A percentile compares a stretch with the other conserved stretches of the same genome.
Evolutionary conservation across 2,888 invertebrate species (phyloP).

Genomic region (Ypsolopha scabrella): DNA sequence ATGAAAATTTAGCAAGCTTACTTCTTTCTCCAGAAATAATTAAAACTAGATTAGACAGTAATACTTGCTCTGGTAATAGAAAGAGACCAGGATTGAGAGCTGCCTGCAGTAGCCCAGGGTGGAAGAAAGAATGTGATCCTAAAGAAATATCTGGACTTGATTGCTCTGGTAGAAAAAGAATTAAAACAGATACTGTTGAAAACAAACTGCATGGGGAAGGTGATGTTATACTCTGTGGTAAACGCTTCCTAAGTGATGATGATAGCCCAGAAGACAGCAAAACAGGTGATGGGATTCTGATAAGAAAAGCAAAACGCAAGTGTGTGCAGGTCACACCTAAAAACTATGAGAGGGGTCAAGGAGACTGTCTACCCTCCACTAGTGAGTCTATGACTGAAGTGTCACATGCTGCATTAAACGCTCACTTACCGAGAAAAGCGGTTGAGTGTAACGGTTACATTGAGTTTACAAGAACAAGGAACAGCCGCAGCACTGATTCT

Average conservation of each 20-base stretch:
- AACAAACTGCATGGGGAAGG: no score
- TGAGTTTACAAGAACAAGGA: constrained; percentile 49
- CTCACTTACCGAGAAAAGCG: constrained; percentile 49
- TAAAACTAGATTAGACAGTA: constrained; percentile 10
- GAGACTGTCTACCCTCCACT: constrained; percentile 58
- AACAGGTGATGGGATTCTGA: constrained; percentile 39
- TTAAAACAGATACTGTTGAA: no score
- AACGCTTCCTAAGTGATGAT: no score
- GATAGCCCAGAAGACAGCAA: constrained; percentile 23
- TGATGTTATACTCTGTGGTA: no score
- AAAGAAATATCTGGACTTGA: no score
- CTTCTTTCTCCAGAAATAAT: constrained; percentile 40
- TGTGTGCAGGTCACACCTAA: constrained; percentile 45
- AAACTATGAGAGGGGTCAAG: constrained; percentile 52
- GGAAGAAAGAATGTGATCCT: constrained; percentile 26
- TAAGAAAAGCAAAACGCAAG: constrained; percentile 30
- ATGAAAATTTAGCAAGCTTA: constrained; percentile 33
- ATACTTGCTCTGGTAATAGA: constrained; percentile 19
- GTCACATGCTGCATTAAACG: constrained; percentile 46
- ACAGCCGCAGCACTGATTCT: constrained; percentile 41
- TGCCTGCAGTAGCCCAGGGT: constrained; percentile 46
- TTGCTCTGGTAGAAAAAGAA: no score
- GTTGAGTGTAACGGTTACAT: constrained; percentile 61
- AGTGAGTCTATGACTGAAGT: constrained; percentile 44
- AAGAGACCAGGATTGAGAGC: constrained; percentile 29